Evolutionary conservation across 2,888 invertebrate genomes (phyloP), one percentile per base, ranked within the genome.

Genomic region (Trypoxylon attenuatum): DNA sequence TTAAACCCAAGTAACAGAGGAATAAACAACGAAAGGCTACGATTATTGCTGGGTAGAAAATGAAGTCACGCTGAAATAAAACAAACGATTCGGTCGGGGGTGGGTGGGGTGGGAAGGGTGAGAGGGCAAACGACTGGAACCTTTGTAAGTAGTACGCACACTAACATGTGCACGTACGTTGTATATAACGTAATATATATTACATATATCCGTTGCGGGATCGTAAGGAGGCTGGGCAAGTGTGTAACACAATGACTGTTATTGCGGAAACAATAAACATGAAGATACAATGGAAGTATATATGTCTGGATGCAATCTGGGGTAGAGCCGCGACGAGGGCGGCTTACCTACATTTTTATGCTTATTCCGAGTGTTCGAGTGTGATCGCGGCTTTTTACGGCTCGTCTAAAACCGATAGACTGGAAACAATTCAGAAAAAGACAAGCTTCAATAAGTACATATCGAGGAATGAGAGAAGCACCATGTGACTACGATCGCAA

Each of bases 321-420:
- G 71, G 59, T 57, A 61, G 22, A 73, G 75, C 74, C 73, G 76
- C 76, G 51, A 45, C 50, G 49, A 54, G 41, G 53, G 72, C 74
- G 74, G 76, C 69, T 78, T 84, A 85, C 84, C 84, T 84, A 82
- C 80, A 73, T 82, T 77, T 60, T 50, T 65, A 76, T 65, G 68
- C 76, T 69, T 76, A 69, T 68, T 73, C 67, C 64, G 64, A 63
- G 59, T 71, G 66, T 77, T 76, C 77, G 75, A 73, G 73, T 78
- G 75, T 79, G 75, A 65, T 53, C 71, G 71, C 66, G 69, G 77
- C 72, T 74, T 77, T 82, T 82, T 82, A 84, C 69, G 79, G 77
- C 70, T 84, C 83, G 69, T 84, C 83, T 82, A 84, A 77, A 78
- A 82, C 80, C 79, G 84, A 80, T 74, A 84, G 81, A 84, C 82